phyloP scores from a whole-genome alignment of 2,888 invertebrate genomes.

The Antheraea yamamai region DNA sequence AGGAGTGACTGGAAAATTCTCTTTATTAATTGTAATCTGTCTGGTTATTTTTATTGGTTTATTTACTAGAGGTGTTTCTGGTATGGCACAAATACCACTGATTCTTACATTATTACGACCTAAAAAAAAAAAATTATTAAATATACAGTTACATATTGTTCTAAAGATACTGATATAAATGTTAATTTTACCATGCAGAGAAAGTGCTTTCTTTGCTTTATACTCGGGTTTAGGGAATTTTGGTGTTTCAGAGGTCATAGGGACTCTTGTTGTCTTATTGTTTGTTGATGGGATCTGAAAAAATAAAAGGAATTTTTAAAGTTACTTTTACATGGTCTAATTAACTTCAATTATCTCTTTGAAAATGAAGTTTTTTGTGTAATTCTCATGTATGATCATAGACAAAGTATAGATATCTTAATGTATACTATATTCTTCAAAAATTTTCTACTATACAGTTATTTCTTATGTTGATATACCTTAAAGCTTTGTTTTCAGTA shows the following conservation, averaged over 20 bases:
- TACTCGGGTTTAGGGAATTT: slow-evolving; percentile 59
- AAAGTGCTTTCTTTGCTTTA: slow-evolving; percentile 54
- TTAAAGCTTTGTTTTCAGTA: not conserved
- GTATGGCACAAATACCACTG: slow-evolving; percentile 65
- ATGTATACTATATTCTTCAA: not conserved
- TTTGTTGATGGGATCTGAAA: slow-evolving; percentile 46
- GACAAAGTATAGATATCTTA: not conserved
- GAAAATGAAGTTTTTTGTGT: too few species aligned
- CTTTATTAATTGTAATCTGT: slow-evolving; percentile 56
- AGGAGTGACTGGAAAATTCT: slow-evolving; percentile 45
- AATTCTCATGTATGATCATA: too few species aligned
- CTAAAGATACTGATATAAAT: not conserved
- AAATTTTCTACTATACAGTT: not conserved
- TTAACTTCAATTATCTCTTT: not conserved
- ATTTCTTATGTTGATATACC: not conserved
- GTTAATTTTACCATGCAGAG: slow-evolving; percentile 48
- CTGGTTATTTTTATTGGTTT: slow-evolving; percentile 41
- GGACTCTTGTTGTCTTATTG: slow-evolving; percentile 34
- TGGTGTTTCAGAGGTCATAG: slow-evolving; percentile 50
- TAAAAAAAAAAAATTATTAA: slow-evolving; percentile 32
- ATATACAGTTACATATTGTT: not conserved
- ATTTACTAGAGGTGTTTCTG: slow-evolving; percentile 56
- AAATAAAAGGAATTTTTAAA: not conserved
- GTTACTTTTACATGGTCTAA: not conserved
- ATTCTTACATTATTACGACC: slow-evolving; percentile 54